Conservation (phyloP, 2,888 invertebrate species). For the Tetragonisca angustula region DNA sequence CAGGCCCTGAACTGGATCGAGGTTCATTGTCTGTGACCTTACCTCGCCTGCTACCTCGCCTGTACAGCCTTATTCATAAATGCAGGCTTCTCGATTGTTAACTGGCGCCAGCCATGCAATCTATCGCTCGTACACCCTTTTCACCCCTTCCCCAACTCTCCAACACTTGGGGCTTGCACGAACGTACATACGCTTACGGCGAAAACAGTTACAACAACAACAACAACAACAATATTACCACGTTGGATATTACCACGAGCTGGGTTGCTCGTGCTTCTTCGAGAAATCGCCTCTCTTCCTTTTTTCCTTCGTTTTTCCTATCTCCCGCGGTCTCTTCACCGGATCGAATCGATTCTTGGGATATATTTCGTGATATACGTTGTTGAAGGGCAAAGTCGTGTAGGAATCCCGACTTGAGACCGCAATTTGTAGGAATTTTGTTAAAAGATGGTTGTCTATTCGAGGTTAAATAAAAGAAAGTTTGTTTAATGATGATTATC, state of each 20-base stretch:
- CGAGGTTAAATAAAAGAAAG: no score
- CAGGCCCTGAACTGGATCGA: constrained; percentile 79
- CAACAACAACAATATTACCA: no score
- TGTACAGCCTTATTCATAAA: constrained; percentile 78
- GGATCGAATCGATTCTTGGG: constrained; percentile 10
- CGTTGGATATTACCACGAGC: background rate
- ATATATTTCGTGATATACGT: background rate
- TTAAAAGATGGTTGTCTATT: no score
- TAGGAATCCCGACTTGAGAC: no score
- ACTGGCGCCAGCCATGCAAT: constrained; percentile 79
- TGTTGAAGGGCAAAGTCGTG: no score
- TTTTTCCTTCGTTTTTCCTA: no score
- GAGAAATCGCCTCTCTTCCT: background rate
- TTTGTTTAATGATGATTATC: no score
- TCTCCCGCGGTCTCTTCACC: background rate
- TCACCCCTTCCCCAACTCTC: background rate
- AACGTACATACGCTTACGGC: background rate
- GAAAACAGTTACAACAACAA: background rate
- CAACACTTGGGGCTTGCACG: constrained; percentile 15
- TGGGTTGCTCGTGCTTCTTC: background rate
- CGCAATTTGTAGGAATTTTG: no score
- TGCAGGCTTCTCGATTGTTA: constrained; percentile 77
- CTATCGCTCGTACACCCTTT: constrained; percentile 39
- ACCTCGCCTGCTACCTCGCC: constrained; percentile 35
- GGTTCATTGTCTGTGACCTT: constrained; percentile 81